These are phyloP conservation scores for Yponomeuta sedellus DNA, from an alignment of 2,888 invertebrate genomes.

Conservation along the genomic window DNA sequence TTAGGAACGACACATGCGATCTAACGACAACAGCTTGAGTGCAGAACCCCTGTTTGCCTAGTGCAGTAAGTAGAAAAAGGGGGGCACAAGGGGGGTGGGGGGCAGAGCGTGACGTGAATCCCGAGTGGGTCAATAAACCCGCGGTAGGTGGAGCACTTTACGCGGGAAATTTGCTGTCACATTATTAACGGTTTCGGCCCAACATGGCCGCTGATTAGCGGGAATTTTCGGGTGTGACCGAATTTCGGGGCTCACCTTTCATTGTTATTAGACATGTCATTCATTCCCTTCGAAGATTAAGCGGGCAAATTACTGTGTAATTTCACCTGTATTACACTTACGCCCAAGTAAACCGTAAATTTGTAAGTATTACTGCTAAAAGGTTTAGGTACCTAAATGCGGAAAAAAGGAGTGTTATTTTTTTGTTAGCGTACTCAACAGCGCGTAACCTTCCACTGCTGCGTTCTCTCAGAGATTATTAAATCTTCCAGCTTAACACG, in stretches of 20 bases:
- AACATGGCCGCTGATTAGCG: conserved; percentile 39
- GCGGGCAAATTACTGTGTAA: too few relatives aligned
- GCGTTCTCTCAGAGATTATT: too few relatives aligned
- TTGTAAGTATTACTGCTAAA: too few relatives aligned
- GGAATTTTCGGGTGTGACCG: conserved; percentile 23
- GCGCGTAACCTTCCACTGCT: too few relatives aligned
- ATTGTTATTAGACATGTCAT: conserved; percentile 8
- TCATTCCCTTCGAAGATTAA: neutral
- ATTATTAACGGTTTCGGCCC: conserved; percentile 52
- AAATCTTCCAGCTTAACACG: too few relatives aligned
- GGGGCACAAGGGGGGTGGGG: conserved; percentile 14
- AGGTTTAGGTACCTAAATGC: too few relatives aligned
- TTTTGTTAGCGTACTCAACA: too few relatives aligned
- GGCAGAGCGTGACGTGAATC: conserved; percentile 54
- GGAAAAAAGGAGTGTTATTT: too few relatives aligned
- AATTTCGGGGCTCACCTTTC: conserved; percentile 12
- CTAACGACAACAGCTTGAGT: neutral
- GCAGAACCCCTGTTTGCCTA: conserved; percentile 8
- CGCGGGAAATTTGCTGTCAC: conserved; percentile 71
- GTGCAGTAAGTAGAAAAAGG: conserved; percentile 16
- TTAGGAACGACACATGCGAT: neutral
- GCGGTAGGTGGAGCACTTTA: conserved; percentile 46
- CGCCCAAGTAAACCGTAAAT: too few relatives aligned
- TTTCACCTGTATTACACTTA: too few relatives aligned
- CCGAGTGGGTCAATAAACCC: conserved; percentile 49